A percentile compares a stretch with the other conserved stretches of the same genome.
Conservation (phyloP, 2,797 vertebrate genomes). For the Schizopygopsis pylzovi region DNA sequence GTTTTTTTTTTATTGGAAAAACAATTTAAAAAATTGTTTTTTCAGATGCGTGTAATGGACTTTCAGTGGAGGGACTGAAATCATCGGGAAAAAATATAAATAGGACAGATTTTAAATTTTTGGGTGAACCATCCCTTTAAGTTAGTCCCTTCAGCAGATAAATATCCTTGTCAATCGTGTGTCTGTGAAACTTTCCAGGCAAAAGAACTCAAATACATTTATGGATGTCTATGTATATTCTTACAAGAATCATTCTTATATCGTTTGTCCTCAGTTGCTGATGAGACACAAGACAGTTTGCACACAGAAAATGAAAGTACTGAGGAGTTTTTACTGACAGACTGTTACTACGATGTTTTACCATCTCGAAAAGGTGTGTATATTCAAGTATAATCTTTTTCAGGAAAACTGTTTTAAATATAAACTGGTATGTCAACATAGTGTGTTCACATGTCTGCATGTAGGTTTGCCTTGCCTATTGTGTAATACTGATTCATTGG, state of each 20-base stretch:
- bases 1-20: not conserved
- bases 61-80: not conserved
- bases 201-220: not conserved
- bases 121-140: not conserved
- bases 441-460: not conserved
- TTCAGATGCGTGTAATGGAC: not conserved
- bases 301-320: not conserved
- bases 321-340: conserved; percentile 39
- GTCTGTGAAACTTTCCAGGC: not conserved
- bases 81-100: too few relatives aligned
- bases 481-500: not conserved
- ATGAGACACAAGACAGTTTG: not conserved
- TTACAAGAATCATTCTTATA: not conserved
- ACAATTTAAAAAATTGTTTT: not conserved
- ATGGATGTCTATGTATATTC: not conserved
- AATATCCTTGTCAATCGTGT: not conserved
- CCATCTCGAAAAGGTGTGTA: conserved; percentile 67
- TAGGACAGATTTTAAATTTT: not conserved
- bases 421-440: not conserved
- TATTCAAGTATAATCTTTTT: not conserved
- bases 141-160: not conserved
- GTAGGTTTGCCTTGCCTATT: not conserved
- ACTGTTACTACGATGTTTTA: conserved; percentile 69
- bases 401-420: not conserved
- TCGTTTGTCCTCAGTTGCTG: conserved; percentile 54